These are phyloP conservation scores for Thereva unica DNA, from an alignment of 2,888 invertebrate genomes.

Conservation along the genomic window DNA sequence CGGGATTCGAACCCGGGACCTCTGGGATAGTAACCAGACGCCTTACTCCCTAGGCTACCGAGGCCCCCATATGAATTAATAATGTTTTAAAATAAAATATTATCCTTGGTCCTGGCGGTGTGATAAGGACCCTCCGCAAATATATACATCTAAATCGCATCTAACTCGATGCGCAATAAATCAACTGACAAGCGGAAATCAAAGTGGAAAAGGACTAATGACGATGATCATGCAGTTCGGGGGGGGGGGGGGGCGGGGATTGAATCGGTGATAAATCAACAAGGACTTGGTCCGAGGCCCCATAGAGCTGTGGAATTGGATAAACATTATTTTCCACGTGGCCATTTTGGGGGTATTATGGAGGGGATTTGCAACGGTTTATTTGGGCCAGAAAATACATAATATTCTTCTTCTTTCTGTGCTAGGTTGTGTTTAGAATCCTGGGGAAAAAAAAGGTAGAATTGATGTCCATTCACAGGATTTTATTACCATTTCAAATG, in stretches of 20 bases:
- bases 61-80: too few species aligned
- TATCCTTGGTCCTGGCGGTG: neutral
- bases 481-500: too few species aligned
- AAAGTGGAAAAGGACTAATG: conserved; percentile 34
- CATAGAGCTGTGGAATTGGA: conserved; percentile 21
- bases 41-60: too few species aligned
- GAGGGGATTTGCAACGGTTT: too few species aligned
- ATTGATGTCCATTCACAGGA: too few species aligned
- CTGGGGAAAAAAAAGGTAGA: too few species aligned
- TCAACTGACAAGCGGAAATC: conserved; percentile 35
- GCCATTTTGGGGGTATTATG: conserved; percentile 6
- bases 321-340: conserved; percentile 32
- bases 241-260: conserved; percentile 27
- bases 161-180: conserved; percentile 27
- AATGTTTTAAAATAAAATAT: conserved; percentile 34
- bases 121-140: conserved; percentile 21
- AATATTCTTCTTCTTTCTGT: too few species aligned
- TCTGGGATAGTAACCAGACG: too few species aligned
- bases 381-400: too few species aligned
- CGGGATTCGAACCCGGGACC: too few species aligned
- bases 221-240: conserved; percentile 35
- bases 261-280: conserved; percentile 33
- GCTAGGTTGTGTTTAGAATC: too few species aligned
- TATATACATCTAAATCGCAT: conserved; percentile 34
- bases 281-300: conserved; percentile 19